Percentiles rank a stretch among this genome's conserved stretches.
Conservation (phyloP, 2,113 vertebrate species). For the Chloebia gouldiae region DNA sequence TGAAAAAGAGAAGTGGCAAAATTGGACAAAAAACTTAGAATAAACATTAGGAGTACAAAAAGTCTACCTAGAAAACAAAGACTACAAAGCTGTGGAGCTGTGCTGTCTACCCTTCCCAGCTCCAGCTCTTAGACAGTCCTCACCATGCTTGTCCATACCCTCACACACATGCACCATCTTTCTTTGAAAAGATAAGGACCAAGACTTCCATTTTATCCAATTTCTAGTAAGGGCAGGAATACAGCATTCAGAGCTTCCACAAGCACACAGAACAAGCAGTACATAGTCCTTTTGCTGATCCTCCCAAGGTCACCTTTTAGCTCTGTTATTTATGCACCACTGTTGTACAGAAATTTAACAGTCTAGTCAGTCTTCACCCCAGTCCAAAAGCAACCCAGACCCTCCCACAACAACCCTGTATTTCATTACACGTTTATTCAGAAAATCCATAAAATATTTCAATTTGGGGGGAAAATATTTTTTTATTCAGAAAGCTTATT, state of each 20-base stretch:
- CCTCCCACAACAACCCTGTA: neutral
- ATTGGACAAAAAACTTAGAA: neutral
- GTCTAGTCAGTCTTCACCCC: neutral
- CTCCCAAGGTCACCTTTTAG: constrained; percentile 21
- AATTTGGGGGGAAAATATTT: accelerated
- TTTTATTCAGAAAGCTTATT: neutral
- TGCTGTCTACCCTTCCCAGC: neutral
- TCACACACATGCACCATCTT: neutral
- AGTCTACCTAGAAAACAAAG: neutral
- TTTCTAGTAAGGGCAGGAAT: neutral
- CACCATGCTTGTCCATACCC: accelerated
- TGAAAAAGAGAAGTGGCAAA: neutral
- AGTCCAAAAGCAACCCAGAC: neutral
- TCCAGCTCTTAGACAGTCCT: neutral
- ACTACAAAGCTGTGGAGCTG: neutral
- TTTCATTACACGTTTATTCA: neutral
- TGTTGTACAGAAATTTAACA: neutral
- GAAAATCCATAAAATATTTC: neutral
- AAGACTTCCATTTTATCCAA: neutral
- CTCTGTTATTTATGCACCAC: neutral
- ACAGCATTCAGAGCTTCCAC: neutral
- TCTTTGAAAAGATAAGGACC: neutral
- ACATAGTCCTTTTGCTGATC: neutral
- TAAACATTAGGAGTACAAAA: neutral
- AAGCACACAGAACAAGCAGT: neutral